Evolutionary conservation across 1,140 invertebrate species (phyloP), one percentile per base, ranked within the genome.

Genomic region (Trichomalopsis sarcophagae): DNA sequence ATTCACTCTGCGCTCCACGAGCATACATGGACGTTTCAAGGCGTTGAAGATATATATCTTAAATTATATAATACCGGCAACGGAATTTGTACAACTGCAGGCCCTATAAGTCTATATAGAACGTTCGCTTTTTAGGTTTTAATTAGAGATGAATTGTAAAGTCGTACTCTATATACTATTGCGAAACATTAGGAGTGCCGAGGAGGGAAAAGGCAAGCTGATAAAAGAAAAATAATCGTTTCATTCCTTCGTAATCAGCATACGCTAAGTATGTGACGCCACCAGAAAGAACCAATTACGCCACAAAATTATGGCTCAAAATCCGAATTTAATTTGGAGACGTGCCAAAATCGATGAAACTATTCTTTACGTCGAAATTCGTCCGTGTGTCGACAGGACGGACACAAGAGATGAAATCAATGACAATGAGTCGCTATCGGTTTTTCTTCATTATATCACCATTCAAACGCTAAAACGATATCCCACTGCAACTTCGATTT

Each of bases 281-380:
- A 62, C 5, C 27, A 66, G 33, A 82, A 82, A 82, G 50, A 82
- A 82, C 50, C 55, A 82, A 76, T 76, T 76, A 75, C 36, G 50
- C 81, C 55, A 76, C 71, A 44, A 82, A 78, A 82, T 82, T 82
- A 82, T 82, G 71, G 73, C 50, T 82, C 33, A 75, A 75, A 82
- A 76, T 82, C 55, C 73, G 73, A 82, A 82, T 82, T 82, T 76
- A 44, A 76, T 82, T 82, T 82, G 47, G 81, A 82, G 44, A 82
- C 81, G 81, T 82, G 55, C 81, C 81, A 82, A 82, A 82, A 66
- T 76, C 55, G 73, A 82, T 82, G 17, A 21, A 62, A 76, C 50
- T 44, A 75, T 82, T 82, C 66, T 76, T 66, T n/a, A 66, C 55
- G 50, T 76, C 50, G 73, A 36, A 66, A 78, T 66, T 75, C 44